These are phyloP conservation scores for Macrotis lagotis DNA, from an alignment of 2,113 vertebrate species.

Conservation along the genomic window DNA sequence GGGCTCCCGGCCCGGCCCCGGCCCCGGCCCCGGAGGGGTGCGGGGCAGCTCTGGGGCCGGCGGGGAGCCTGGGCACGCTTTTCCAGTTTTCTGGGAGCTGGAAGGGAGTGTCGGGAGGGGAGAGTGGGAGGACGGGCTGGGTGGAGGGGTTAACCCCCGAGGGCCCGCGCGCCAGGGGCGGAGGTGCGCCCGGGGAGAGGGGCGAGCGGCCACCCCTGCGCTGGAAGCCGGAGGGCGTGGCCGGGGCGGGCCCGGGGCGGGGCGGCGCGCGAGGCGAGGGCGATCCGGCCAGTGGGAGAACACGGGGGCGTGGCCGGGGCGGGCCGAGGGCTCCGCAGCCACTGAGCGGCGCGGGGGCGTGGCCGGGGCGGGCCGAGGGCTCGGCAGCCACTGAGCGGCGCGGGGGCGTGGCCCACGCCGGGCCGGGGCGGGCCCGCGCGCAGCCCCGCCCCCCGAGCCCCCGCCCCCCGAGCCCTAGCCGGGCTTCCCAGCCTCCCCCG, in stretches of 20 bases:
- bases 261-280: conserved; percentile 59
- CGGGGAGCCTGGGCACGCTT: background rate
- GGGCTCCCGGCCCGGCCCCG: background rate
- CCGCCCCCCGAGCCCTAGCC: background rate
- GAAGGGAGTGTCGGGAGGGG: background rate
- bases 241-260: background rate
- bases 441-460: conserved; percentile 14
- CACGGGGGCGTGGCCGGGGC: background rate
- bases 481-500: conserved; percentile 74
- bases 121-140: background rate
- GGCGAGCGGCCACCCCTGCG: too few relatives aligned
- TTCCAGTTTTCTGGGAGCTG: conserved; percentile 54
- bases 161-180: fast-evolving
- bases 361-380: background rate
- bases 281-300: background rate
- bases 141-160: background rate
- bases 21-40: background rate
- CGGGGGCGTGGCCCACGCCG: conserved; percentile 42
- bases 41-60: background rate
- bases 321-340: background rate
- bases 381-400: background rate
- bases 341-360: background rate
- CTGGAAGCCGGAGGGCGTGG: fast-evolving
- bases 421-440: conserved; percentile 27
- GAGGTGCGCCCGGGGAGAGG: fast-evolving